Conservation (phyloP, 2,888 invertebrate genomes). For the Tigriopus californicus region DNA sequence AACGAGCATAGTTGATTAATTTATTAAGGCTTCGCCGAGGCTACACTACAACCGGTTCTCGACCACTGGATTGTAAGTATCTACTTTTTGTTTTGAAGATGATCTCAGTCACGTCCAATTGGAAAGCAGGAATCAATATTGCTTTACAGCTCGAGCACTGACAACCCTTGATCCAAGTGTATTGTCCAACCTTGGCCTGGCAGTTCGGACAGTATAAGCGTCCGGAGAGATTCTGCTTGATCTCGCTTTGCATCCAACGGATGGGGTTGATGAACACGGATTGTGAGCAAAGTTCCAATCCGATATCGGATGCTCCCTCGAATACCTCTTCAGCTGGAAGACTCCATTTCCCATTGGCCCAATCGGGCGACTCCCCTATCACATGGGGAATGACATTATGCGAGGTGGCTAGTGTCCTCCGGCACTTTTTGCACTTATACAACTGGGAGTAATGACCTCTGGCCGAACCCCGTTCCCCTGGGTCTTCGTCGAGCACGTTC, state of each 20-base stretch:
- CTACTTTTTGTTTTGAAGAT: conserved; percentile 3
- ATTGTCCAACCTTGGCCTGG: neutral
- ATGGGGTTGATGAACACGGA: conserved; percentile 10
- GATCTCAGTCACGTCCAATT: conserved; percentile 5
- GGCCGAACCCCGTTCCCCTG: neutral
- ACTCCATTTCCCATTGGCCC: neutral
- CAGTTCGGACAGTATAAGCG: conserved; percentile 1
- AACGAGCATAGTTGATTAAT: too few species aligned
- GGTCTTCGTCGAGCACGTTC: neutral
- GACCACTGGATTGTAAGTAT: neutral
- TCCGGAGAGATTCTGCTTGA: neutral
- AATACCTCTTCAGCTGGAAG: neutral
- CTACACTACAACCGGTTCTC: conserved; percentile 3
- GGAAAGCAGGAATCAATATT: neutral
- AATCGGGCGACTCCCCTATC: neutral
- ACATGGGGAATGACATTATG: neutral
- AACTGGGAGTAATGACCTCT: neutral
- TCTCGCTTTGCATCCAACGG: conserved; percentile 2
- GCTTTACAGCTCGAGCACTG: neutral
- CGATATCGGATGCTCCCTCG: neutral
- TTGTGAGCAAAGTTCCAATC: neutral
- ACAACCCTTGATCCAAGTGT: neutral
- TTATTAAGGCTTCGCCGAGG: too few species aligned
- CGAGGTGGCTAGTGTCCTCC: neutral
- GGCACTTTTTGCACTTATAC: conserved; percentile 8